Evolutionary conservation across 2,113 vertebrate species (phyloP), one percentile per base, ranked within the genome.

Genomic region (Pithys albifrons): DNA sequence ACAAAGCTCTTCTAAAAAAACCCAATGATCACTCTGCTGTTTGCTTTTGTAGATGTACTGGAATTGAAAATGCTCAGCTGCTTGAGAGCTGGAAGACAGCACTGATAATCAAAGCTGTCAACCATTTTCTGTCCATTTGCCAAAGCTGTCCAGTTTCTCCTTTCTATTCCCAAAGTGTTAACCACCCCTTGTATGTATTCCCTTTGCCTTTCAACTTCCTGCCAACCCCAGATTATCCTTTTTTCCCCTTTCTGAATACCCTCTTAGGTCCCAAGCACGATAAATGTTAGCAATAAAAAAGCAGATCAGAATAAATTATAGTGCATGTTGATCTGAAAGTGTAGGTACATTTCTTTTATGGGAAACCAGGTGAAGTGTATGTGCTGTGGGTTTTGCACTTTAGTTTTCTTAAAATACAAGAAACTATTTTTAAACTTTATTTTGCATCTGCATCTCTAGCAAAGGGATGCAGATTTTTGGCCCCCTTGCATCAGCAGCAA

Each of bases 361-460:
- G 52, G 61, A 92, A 81, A 37, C 33, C 35, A 88, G 19, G 12
- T 39, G 14, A 95, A 73, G 28, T 22, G 35, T 0, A 2, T 80
- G 14, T 41, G 51, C 23, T 77, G 69, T 0, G 0, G 24, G 87
- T 76, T 91, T 81, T 75, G 57, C 39, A 19, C 13, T 91, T 85
- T 0, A 14, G 7, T 37, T 81, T 58, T 64, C 8, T 57, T 72
- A 65, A 85, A 89, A 75, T 23, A 65, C 23, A 78, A 72, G 13
- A 78, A 76, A 46, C 24, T 62, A 24, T 48, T 91, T 94, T 79
- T 24, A 70, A 91, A 54, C 28, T 85, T 89, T 58, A 76, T 69
- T 91, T 73, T 88, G 43, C 33, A 76, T 58, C 33, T 41, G 11
- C 46, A 12, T 33, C 54, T 79, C 73, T 24, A 62, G 62, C 58